phyloP scores from a whole-genome alignment of 2,113 vertebrate species.

The Lota lota region DNA sequence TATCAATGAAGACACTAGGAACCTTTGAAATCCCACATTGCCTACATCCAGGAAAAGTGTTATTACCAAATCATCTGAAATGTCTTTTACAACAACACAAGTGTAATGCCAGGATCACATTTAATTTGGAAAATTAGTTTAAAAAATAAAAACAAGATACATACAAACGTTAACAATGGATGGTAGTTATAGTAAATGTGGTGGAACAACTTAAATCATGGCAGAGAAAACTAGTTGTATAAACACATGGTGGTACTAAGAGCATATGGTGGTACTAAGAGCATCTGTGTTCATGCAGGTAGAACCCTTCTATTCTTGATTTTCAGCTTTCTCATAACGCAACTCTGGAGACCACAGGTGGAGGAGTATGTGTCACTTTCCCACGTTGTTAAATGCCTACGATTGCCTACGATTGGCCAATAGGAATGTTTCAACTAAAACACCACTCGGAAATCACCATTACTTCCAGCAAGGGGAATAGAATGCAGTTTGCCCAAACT shows the following conservation, averaged over 20 bases:
- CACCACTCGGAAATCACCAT: too few species aligned
- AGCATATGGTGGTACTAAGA: constrained; percentile 37
- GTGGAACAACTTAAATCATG: constrained; percentile 88
- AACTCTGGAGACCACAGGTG: too few species aligned
- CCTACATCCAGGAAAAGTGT: too few species aligned
- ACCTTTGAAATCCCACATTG: too few species aligned
- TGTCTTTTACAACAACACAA: constrained; percentile 42
- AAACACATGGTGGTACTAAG: constrained; percentile 59
- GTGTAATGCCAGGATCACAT: constrained; percentile 93
- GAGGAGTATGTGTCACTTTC: too few species aligned
- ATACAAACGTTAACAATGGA: constrained; percentile 97
- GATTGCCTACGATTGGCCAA: too few species aligned
- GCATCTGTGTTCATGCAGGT: background rate
- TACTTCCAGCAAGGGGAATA: too few species aligned
- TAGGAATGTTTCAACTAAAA: too few species aligned
- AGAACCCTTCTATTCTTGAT: background rate
- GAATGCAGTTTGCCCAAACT: too few species aligned
- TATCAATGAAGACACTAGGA: too few species aligned
- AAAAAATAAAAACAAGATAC: constrained; percentile 91
- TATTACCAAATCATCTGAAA: background rate
- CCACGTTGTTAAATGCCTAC: too few species aligned
- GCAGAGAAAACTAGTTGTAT: constrained; percentile 76
- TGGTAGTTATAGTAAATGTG: constrained; percentile 89
- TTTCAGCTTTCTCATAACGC: too few species aligned
- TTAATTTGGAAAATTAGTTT: constrained; percentile 90